phyloP scores from a whole-genome alignment of 2,888 invertebrate species.

The Hirtodrosophila histrioides region DNA sequence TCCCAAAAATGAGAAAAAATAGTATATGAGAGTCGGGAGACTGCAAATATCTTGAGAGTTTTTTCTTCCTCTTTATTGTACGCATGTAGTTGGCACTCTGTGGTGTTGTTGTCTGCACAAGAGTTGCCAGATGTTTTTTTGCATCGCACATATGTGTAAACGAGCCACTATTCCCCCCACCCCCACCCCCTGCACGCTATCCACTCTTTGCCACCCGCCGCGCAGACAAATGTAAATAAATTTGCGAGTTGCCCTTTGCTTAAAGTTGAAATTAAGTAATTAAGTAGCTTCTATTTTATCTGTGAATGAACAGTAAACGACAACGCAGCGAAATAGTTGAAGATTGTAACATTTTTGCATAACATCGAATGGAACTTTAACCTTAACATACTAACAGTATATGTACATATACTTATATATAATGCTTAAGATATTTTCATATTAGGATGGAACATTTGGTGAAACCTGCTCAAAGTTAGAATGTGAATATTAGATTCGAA shows the following conservation, averaged over 20 bases:
- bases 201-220: neutral
- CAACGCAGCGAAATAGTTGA: neutral
- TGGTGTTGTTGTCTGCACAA: conserved; percentile 45
- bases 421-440: too few relatives aligned
- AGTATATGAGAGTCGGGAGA: too few relatives aligned
- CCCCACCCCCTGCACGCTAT: neutral
- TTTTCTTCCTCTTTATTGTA: conserved; percentile 40
- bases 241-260: conserved; percentile 9
- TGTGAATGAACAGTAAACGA: neutral
- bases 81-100: conserved; percentile 51
- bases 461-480: too few relatives aligned
- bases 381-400: too few relatives aligned
- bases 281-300: neutral
- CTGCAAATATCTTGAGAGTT: neutral
- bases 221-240: conserved; percentile 12
- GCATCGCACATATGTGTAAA: conserved; percentile 27
- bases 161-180: neutral
- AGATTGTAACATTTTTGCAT: neutral
- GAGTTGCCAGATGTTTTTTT: conserved; percentile 53
- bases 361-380: too few relatives aligned
- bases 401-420: too few relatives aligned
- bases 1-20: too few relatives aligned
- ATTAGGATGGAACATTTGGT: too few relatives aligned
- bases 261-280: conserved; percentile 25
- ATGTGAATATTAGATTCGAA: too few relatives aligned